Percentiles rank a stretch among this genome's conserved stretches.
Evolutionary conservation across 2,797 vertebrate genomes (phyloP).

Genomic region (Scleropages formosus): DNA sequence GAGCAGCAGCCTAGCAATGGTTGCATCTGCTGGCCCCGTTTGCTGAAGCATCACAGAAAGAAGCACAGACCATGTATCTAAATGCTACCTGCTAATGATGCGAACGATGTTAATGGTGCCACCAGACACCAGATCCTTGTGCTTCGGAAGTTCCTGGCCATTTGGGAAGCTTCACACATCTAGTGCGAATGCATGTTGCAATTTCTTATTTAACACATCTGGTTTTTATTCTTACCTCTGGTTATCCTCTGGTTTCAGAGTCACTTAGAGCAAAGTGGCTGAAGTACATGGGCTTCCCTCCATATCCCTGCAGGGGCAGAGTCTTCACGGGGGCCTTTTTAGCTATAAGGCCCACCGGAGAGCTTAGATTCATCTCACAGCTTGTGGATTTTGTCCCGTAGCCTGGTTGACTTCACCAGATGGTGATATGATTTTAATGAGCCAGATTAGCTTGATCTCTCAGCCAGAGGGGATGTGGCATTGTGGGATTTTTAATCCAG

Average conservation of each 20-base stretch:
- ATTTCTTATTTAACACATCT: background rate
- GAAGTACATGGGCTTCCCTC: background rate
- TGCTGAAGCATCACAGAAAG: no score
- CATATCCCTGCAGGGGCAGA: background rate
- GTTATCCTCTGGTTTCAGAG: background rate
- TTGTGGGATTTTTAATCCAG: background rate
- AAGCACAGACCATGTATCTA: no score
- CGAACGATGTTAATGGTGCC: no score
- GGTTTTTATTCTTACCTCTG: no score
- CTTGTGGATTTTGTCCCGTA: no score
- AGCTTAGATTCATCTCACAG: no score
- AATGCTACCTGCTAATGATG: no score
- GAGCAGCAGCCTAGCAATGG: no score
- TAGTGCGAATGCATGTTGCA: background rate
- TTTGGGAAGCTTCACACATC: no score
- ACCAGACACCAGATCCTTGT: no score
- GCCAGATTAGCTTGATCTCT: background rate
- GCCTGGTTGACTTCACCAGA: background rate
- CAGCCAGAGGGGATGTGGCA: background rate
- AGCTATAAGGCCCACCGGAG: background rate
- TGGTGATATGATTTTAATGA: constrained; percentile 7
- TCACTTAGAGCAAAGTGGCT: background rate
- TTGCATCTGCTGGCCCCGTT: no score
- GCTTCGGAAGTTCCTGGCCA: no score
- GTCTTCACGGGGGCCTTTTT: background rate